Percentiles rank a stretch among this genome's conserved stretches.
These are phyloP conservation scores for Eulacestoma nigropectus DNA, from an alignment of 2,113 vertebrate species.

Conservation along the genomic window DNA sequence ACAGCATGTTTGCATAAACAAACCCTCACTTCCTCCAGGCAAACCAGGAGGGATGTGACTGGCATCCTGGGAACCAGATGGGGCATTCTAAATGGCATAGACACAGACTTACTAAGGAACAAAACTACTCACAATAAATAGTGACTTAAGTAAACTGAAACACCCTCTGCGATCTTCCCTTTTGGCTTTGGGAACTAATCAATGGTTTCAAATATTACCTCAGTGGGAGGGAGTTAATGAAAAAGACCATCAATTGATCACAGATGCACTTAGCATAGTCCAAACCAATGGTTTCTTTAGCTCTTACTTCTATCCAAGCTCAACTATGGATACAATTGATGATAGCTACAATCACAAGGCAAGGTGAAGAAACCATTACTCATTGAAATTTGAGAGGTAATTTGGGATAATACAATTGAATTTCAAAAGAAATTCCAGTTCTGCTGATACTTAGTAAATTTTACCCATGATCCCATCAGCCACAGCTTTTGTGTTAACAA, in stretches of 20 bases:
- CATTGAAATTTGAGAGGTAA: background rate
- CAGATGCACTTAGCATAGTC: background rate
- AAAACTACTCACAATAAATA: background rate
- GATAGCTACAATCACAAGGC: background rate
- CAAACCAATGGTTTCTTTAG: background rate
- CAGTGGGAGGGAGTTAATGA: background rate
- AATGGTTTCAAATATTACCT: background rate
- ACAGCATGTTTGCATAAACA: background rate
- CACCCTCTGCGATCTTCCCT: background rate
- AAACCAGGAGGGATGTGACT: background rate
- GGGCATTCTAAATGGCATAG: background rate
- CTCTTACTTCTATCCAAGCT: background rate
- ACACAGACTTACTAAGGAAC: background rate
- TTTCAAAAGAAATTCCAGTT: background rate
- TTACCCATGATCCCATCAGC: background rate
- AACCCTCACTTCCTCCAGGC: background rate
- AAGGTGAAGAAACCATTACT: background rate
- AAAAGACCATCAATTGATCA: background rate
- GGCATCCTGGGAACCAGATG: background rate
- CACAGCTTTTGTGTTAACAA: background rate
- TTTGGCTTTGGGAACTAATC: background rate
- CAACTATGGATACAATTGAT: background rate
- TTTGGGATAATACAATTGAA: background rate
- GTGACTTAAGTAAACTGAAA: background rate
- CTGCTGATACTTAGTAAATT: background rate